Evolutionary conservation across 2,797 vertebrate genomes (phyloP), one percentile per base, ranked within the genome.

Genomic region (Mycteria americana): DNA sequence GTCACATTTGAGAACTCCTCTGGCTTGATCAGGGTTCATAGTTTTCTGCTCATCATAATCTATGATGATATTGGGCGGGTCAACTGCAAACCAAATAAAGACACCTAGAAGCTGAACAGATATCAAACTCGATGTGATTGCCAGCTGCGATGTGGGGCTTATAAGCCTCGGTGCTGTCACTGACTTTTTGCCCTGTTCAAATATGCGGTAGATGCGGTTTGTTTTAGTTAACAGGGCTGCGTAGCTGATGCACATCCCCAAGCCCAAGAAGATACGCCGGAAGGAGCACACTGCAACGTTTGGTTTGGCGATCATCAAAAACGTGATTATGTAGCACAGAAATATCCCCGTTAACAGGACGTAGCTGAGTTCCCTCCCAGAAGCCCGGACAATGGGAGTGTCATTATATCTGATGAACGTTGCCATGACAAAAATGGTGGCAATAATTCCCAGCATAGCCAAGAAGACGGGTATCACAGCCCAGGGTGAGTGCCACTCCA

Each of bases 221-320:
- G 99, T 99, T 98, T 99, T 99, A 63, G 99, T 99, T 69, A 99
- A 98, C 88, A 99, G 98, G 8, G 99, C 99, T 0, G 99, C 99
- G 3, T 99, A 99, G 97, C 99, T 99, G 98, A 99, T 99, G 97
- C 99, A 99, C 99, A 99, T 99, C 25, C 99, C 99, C 96, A 99
- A 95, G 65, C 99, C 99, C 86, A 99, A 85, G 98, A 99, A 99
- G 97, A 99, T 98, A 33, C 99, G 98, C 51, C 99, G 98, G 98
- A 99, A 99, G 83, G 99, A 99, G 88, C 99, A 99, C 28, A 99
- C 99, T 0, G 98, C 99, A 25, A 99, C 98, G 7, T 99, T 99
- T 0, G 99, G 99, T 84, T 99, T 99, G 96, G 99, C 99, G 17
- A 99, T 99, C 99, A 99, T 99, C 67, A 99, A 98, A 94, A 99